These are phyloP conservation scores for Puntigrus tetrazona DNA, from an alignment of 2,113 vertebrate genomes.

Conservation along the genomic window DNA sequence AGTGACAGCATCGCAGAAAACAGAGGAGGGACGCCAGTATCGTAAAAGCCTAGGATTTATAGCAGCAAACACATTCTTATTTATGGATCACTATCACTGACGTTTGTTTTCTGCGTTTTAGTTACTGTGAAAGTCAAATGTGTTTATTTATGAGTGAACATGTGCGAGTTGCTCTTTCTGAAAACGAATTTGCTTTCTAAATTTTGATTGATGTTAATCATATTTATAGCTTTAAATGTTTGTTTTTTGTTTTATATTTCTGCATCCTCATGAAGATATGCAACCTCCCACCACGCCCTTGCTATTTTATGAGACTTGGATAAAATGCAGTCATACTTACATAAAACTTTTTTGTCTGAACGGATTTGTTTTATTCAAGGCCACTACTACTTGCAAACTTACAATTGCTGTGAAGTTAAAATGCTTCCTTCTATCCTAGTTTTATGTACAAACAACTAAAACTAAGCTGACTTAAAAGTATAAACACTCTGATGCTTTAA, in stretches of 20 bases:
- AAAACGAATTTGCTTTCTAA: not conserved
- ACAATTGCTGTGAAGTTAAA: not conserved
- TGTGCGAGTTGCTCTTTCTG: not conserved
- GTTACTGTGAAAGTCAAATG: not conserved
- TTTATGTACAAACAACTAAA: not conserved
- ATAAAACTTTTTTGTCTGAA: not conserved
- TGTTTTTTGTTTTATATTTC: not conserved
- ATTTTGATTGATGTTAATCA: not conserved
- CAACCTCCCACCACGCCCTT: not conserved
- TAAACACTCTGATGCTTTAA: not conserved
- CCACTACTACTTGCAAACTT: not conserved
- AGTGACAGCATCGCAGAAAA: too few species aligned
- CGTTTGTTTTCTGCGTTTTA: not conserved
- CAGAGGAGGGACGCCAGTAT: not conserved
- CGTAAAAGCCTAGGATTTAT: not conserved
- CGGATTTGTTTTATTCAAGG: not conserved
- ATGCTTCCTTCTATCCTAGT: not conserved
- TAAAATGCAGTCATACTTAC: not conserved
- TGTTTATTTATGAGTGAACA: not conserved
- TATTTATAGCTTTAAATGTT: not conserved
- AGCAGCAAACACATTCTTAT: not conserved
- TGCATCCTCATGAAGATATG: not conserved
- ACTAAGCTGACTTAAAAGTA: not conserved
- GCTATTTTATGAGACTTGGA: not conserved
- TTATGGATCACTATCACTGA: not conserved